These are phyloP conservation scores for Mionectes macconnelli DNA, from an alignment of 2,113 vertebrate genomes.

Conservation along the genomic window DNA sequence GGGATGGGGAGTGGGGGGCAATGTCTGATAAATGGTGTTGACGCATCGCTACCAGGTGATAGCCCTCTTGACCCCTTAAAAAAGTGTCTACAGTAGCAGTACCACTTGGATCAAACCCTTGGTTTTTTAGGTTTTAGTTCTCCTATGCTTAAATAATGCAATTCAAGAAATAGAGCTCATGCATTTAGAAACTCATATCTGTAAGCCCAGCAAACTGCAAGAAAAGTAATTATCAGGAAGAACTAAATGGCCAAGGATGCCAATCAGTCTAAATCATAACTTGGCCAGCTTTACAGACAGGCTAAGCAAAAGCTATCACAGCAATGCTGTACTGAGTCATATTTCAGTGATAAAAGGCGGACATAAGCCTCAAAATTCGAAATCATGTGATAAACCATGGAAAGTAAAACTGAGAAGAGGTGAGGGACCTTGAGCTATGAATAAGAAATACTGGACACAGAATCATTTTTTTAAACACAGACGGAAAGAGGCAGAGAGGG, in stretches of 20 bases:
- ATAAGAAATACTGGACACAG: not conserved
- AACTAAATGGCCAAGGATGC: not conserved
- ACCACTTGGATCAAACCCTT: not conserved
- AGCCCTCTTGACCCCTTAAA: not conserved
- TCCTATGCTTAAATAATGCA: not conserved
- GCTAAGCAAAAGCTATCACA: not conserved
- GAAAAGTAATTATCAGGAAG: not conserved
- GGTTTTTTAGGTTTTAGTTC: not conserved
- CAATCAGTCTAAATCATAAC: not conserved
- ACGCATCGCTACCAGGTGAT: not conserved
- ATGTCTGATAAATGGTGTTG: not conserved
- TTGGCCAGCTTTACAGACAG: not conserved
- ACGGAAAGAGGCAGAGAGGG: not conserved
- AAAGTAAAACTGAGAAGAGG: not conserved
- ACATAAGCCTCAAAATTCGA: not conserved
- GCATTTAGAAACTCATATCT: not conserved
- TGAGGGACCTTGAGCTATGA: not conserved
- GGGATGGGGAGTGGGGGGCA: rapidly evolving
- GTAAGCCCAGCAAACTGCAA: not conserved
- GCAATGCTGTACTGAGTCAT: not conserved
- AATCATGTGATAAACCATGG: not conserved
- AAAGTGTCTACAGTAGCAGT: not conserved
- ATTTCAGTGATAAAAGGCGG: not conserved
- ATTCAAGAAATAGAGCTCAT: not conserved
- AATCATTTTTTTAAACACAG: not conserved